Conservation (phyloP, 2,113 vertebrate species). For the Desmodus rotundus region DNA sequence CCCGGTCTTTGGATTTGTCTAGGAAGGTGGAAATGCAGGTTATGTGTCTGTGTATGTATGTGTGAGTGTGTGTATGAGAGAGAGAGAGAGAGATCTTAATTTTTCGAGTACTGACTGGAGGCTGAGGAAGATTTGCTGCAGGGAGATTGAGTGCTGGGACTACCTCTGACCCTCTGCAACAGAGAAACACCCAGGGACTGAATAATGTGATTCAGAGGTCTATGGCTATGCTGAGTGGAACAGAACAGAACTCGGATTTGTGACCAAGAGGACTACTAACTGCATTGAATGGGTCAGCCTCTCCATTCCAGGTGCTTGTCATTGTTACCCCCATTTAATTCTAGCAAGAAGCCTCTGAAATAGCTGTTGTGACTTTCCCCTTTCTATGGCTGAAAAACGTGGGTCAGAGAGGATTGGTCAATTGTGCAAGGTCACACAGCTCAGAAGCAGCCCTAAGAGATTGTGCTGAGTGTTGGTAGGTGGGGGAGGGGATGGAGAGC, state of each 20-base stretch:
- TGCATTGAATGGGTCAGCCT: not conserved
- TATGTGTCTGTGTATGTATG: not conserved
- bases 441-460: not conserved
- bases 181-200: not conserved
- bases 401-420: not conserved
- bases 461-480: not conserved
- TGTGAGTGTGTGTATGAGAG: not conserved
- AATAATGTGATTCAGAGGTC: not conserved
- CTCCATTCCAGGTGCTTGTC: not conserved
- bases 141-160: not conserved
- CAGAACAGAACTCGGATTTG: not conserved
- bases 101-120: not conserved
- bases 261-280: not conserved
- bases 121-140: not conserved
- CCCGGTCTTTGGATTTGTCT: not conserved
- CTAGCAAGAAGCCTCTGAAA: not conserved
- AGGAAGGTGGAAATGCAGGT: not conserved
- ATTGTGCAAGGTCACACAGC: not conserved
- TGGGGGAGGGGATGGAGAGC: not conserved
- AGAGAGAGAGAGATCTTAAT: not conserved
- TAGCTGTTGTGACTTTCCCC: not conserved
- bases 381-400: not conserved
- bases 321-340: not conserved
- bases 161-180: not conserved
- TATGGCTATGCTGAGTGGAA: not conserved